phyloP scores from a whole-genome alignment of 2,888 invertebrate genomes.

The Brachypterus glaber region DNA sequence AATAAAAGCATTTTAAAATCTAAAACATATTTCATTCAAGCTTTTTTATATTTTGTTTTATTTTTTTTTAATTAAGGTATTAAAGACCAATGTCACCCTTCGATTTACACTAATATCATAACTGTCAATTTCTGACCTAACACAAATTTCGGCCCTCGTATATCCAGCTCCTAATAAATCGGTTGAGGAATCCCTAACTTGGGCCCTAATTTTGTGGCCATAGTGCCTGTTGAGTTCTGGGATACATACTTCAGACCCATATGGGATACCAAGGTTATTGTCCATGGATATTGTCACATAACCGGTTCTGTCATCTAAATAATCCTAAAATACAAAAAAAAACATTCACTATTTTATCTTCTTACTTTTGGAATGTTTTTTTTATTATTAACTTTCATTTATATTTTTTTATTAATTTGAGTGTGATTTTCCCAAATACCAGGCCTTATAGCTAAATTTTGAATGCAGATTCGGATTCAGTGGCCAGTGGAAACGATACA shows the following conservation, averaged over 20 bases:
- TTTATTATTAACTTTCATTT: too few relatives aligned
- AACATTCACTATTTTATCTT: too few relatives aligned
- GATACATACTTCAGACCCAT: conserved; percentile 42
- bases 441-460: too few relatives aligned
- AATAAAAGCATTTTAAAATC: too few relatives aligned
- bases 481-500: not conserved
- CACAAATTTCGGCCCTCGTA: conserved; percentile 44
- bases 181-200: conserved; percentile 41
- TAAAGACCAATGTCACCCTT: conserved; percentile 39
- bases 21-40: too few relatives aligned
- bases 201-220: conserved; percentile 39
- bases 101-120: conserved; percentile 44
- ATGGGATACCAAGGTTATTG: conserved; percentile 36
- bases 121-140: conserved; percentile 44
- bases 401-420: too few relatives aligned
- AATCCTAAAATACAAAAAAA: conserved; percentile 44
- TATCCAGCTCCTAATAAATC: conserved; percentile 37
- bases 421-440: too few relatives aligned
- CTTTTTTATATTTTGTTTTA: too few relatives aligned
- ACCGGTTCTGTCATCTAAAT: conserved; percentile 40
- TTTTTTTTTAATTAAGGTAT: too few relatives aligned
- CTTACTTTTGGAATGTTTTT: too few relatives aligned
- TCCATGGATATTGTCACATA: conserved; percentile 46
- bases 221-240: conserved; percentile 45
- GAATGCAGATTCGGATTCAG: too few relatives aligned